Conservation (phyloP, 2,888 invertebrate genomes). For the Drosophila subsilvestris region DNA sequence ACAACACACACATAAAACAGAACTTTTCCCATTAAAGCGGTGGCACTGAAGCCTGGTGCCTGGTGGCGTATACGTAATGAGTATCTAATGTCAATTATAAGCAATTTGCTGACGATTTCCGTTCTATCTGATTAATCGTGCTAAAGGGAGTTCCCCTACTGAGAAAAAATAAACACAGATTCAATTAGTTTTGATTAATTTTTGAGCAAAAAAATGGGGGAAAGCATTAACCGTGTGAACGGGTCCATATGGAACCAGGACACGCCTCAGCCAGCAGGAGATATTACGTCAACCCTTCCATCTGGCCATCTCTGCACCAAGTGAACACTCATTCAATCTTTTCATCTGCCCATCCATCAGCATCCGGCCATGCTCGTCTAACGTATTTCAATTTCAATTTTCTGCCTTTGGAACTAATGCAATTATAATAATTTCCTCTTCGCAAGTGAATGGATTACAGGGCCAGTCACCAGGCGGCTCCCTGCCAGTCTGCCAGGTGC, state of each 20-base stretch:
- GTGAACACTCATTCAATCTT: constrained; percentile 1
- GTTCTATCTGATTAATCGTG: constrained; percentile 9
- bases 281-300: constrained; percentile 38
- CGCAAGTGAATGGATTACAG: constrained; percentile 72
- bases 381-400: constrained; percentile 78
- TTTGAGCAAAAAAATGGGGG: background rate
- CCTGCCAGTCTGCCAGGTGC: constrained; percentile 35
- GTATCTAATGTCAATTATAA: constrained; percentile 42
- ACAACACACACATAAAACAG: constrained; percentile 1
- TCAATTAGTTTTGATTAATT: constrained; percentile 43
- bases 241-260: constrained; percentile 9
- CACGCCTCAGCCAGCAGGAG: constrained; percentile 17
- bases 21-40: constrained; percentile 49
- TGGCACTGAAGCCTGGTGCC: constrained; percentile 1
- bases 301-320: background rate
- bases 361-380: constrained; percentile 56
- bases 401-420: constrained; percentile 77
- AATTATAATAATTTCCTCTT: constrained; percentile 78
- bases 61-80: constrained; percentile 25
- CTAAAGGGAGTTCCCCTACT: background rate
- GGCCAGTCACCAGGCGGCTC: constrained; percentile 7
- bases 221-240: constrained; percentile 10
- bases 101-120: constrained; percentile 39
- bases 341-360: constrained; percentile 53
- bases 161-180: constrained; percentile 22